Evolutionary conservation across 2,888 invertebrate genomes (phyloP).

Genomic region (Orthosia incerta): DNA sequence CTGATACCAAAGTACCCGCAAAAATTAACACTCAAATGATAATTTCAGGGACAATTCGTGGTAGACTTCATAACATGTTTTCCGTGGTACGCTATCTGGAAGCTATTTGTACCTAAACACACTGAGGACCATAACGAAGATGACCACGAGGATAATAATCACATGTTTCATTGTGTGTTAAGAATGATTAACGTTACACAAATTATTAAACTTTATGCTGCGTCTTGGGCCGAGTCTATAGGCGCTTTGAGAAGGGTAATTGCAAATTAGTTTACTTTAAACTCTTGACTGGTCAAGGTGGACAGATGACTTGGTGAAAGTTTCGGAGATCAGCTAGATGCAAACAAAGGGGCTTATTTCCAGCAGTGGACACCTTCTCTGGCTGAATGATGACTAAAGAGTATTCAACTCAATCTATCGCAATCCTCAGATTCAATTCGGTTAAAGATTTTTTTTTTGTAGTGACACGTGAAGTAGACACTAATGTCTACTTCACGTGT

Average conservation of each 20-base stretch:
- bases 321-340: background rate
- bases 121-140: slow-evolving; percentile 78
- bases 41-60: slow-evolving; percentile 82
- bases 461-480: no score
- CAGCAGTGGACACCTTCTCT: background rate
- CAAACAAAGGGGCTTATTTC: no score
- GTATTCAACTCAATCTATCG: background rate
- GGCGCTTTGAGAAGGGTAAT: slow-evolving; percentile 85
- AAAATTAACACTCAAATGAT: slow-evolving; percentile 2
- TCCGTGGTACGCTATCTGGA: slow-evolving; percentile 86
- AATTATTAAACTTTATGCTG: slow-evolving; percentile 85
- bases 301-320: background rate
- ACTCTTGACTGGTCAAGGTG: background rate
- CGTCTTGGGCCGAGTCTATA: slow-evolving; percentile 86
- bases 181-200: slow-evolving; percentile 85
- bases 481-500: no score
- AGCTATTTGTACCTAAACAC: slow-evolving; percentile 80
- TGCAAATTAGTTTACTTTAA: slow-evolving; percentile 9
- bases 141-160: slow-evolving; percentile 76
- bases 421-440: background rate
- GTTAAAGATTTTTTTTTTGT: background rate
- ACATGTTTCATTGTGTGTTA: slow-evolving; percentile 82
- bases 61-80: slow-evolving; percentile 86
- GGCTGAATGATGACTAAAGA: background rate
- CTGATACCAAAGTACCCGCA: no score